Evolutionary conservation across 2,888 invertebrate species (phyloP), one percentile per base, ranked within the genome.

Genomic region (Petrolisthes manimaculis): DNA sequence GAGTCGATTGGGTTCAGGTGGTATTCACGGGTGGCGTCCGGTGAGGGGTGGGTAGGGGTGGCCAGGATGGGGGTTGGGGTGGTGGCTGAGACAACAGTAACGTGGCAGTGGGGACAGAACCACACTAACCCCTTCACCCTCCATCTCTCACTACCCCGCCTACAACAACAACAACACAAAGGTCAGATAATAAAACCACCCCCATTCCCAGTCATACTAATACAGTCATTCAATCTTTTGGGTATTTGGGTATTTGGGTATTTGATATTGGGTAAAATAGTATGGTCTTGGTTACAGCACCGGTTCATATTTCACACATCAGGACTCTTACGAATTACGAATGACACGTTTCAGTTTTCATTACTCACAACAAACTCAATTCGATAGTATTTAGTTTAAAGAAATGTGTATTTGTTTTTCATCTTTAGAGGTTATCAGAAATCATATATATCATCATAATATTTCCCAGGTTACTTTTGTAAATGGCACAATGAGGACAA

Each of bases 11-110:
- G 87, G 37, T 88, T 88, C 74, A 67, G n/a, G 56, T 83, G 79
- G 74, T 71, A 24, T 12, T 67, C 61, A 21, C 69, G 71, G 14
- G 71, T 84, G 79, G 79, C 80, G 18, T 74, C 71, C 24, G 54
- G 74, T 4, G 87, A 88, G 54, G 79, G 84, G n/a, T 88, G 87
- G 87, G 84, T 80, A 51, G 87, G 87, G 4, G 80, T 74, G 69
- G 84, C 83, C 67, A 74, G 78, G 77, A 53, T 51, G 24, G 75
- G 37, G 51, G n/a, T 14, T 71, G 71, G 71, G 21, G 75, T 75
- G 6, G 78, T 84, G 53, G 61, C 71, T 5, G 84, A 84, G 67
- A 61, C 53, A 9, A 78, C 84, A 6, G 24, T 55, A 18, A 56
- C 84, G 18, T 37, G 56, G 8, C 61, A 61, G 77, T 24, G 24